Evolutionary conservation across 2,888 invertebrate genomes (phyloP).

Genomic region (Hirtodrosophila cameraria): DNA sequence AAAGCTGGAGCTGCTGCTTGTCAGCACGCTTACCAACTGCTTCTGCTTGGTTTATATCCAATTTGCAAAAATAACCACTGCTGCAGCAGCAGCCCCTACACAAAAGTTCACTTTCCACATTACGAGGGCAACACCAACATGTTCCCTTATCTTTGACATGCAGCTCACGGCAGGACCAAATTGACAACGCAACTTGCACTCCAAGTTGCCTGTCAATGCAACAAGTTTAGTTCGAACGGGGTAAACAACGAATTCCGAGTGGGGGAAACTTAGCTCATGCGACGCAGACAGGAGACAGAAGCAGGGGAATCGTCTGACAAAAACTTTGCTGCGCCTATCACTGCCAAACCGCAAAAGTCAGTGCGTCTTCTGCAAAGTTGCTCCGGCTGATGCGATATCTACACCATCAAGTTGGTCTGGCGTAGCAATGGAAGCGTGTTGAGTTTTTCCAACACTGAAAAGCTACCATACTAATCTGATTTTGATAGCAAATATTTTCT

Average conservation of each 20-base stretch:
- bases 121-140: constrained; percentile 28
- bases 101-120: constrained; percentile 40
- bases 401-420: constrained; percentile 14
- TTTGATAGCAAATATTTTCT: no score
- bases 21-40: constrained; percentile 54
- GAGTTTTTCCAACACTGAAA: no score
- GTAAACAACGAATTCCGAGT: no score
- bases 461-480: no score
- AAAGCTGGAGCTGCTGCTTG: constrained; percentile 43
- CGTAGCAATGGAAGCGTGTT: neutral
- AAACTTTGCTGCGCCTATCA: constrained; percentile 73
- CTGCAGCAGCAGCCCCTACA: constrained; percentile 10
- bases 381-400: constrained; percentile 22
- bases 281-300: neutral
- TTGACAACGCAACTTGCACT: constrained; percentile 34
- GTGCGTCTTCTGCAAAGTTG: constrained; percentile 53
- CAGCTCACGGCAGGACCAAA: constrained; percentile 31
- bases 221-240: constrained; percentile 56
- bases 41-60: constrained; percentile 34
- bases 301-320: constrained; percentile 14
- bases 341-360: constrained; percentile 65
- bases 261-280: no score
- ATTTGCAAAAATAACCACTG: constrained; percentile 57
- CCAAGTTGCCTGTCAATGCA: constrained; percentile 65
- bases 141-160: constrained; percentile 55